These are phyloP conservation scores for Astatoreochromis straeleni DNA, from an alignment of 2,113 vertebrate species.

Conservation along the genomic window DNA sequence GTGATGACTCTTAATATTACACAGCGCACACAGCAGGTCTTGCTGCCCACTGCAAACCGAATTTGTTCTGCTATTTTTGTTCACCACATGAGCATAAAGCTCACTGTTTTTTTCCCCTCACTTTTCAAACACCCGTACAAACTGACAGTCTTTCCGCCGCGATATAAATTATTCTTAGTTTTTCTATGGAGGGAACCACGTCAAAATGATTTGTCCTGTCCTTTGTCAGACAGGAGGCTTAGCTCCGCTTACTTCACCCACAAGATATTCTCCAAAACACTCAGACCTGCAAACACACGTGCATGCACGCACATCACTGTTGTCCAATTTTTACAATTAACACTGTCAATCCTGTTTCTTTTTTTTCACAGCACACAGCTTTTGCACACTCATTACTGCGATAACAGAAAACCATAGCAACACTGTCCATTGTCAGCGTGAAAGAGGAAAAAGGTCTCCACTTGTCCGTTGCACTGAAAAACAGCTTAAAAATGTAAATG, in stretches of 20 bases:
- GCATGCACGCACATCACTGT: background rate
- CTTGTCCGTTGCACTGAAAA: slow-evolving; percentile 24
- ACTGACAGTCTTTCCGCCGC: background rate
- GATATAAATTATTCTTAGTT: background rate
- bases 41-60: background rate
- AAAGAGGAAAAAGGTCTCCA: slow-evolving; percentile 11
- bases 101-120: background rate
- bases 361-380: background rate
- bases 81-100: background rate
- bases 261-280: background rate
- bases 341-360: background rate
- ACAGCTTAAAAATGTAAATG: slow-evolving; percentile 52
- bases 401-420: slow-evolving; percentile 38
- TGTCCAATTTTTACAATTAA: slow-evolving; percentile 16
- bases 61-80: background rate
- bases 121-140: background rate
- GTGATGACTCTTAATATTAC: background rate
- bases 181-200: background rate
- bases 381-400: slow-evolving; percentile 6
- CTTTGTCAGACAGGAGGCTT: background rate
- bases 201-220: background rate
- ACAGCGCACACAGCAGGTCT: background rate
- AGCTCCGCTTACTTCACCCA: background rate
- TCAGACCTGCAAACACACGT: background rate
- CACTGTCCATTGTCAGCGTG: slow-evolving; percentile 18